Conservation (phyloP, 2,113 vertebrate genomes). For the Tautogolabrus adspersus region DNA sequence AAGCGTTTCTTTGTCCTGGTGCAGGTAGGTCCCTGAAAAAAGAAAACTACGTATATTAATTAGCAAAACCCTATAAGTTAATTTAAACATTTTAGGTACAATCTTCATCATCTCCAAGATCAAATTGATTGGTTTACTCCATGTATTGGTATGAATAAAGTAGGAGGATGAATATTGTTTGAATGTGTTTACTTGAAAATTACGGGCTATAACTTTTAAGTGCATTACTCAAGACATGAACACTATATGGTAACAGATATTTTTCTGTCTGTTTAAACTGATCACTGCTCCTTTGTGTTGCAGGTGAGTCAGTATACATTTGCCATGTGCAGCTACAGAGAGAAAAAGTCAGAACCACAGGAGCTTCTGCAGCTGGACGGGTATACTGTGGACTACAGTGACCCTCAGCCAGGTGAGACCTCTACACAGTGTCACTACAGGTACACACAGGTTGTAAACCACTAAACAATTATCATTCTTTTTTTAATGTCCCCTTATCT, state of each 20-base stretch:
- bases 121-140: not conserved
- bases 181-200: constrained; percentile 2
- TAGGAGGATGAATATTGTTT: not conserved
- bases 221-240: not conserved
- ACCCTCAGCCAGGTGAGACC: constrained; percentile 94
- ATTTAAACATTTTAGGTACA: too few relatives aligned
- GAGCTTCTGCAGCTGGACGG: constrained; percentile 97
- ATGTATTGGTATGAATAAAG: not conserved
- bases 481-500: not conserved
- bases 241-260: too few relatives aligned
- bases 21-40: constrained; percentile 85
- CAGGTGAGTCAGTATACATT: constrained; percentile 99
- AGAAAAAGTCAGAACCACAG: constrained; percentile 98
- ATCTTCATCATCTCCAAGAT: too few relatives aligned
- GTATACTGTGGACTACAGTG: constrained; percentile 99
- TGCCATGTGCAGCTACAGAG: constrained; percentile 99
- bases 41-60: not conserved
- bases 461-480: not conserved
- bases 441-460: not conserved
- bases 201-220: not conserved
- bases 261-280: not conserved
- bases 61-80: not conserved
- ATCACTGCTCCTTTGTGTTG: constrained; percentile 44
- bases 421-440: not conserved
- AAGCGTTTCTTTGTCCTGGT: constrained; percentile 99